Evolutionary conservation across 2,888 invertebrate species (phyloP).

Genomic region (Gastrophysa polygoni): DNA sequence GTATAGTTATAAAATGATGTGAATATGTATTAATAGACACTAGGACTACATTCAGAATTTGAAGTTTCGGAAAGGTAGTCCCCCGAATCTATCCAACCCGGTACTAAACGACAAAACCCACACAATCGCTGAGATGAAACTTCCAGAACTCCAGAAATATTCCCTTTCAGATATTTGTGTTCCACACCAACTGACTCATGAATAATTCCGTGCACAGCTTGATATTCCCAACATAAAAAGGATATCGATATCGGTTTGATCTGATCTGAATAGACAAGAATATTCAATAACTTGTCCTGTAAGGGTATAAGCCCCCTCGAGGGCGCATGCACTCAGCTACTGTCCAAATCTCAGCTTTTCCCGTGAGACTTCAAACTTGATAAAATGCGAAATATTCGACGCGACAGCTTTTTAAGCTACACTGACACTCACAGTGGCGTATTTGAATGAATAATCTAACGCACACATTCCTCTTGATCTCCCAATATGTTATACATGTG

Average conservation of each 20-base stretch:
- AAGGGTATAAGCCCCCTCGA: constrained; percentile 47
- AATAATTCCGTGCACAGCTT: constrained; percentile 46
- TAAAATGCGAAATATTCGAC: constrained; percentile 52
- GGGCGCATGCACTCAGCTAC: constrained; percentile 53
- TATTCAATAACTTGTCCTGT: constrained; percentile 52
- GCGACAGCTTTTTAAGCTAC: constrained; percentile 45
- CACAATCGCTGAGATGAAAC: not conserved
- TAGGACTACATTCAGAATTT: no score
- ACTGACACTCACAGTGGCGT: not conserved
- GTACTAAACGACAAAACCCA: not conserved
- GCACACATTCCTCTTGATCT: not conserved
- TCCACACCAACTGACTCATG: constrained; percentile 39
- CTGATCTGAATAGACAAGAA: constrained; percentile 51
- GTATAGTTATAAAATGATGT: no score
- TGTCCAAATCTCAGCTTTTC: constrained; percentile 55
- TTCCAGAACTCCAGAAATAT: not conserved
- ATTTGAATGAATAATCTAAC: not conserved
- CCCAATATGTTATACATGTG: no score
- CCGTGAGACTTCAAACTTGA: constrained; percentile 52
- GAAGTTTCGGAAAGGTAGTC: no score
- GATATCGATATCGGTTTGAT: constrained; percentile 46
- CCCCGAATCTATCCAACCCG: no score
- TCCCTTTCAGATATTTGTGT: constrained; percentile 34
- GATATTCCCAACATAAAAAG: constrained; percentile 47
- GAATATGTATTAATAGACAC: no score